phyloP scores from a whole-genome alignment of 2,888 invertebrate genomes.

The Oligia strigilis region DNA sequence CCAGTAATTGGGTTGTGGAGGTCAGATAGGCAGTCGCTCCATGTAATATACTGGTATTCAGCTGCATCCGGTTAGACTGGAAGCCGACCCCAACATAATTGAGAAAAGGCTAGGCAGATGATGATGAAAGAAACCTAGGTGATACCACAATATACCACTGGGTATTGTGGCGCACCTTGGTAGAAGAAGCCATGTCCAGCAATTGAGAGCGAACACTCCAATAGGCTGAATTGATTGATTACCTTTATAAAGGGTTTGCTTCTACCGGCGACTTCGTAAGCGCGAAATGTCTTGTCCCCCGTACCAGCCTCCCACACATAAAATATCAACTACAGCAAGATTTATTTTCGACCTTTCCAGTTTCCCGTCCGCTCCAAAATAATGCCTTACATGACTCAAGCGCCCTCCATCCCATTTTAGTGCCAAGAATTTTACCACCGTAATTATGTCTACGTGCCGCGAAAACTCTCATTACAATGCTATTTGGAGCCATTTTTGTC shows the following conservation, averaged over 20 bases:
- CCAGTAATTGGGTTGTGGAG: no score
- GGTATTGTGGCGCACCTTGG: background rate
- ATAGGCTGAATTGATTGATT: background rate
- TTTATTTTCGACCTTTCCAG: conserved; percentile 10
- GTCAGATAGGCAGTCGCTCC: no score
- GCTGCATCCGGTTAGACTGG: no score
- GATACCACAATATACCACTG: background rate
- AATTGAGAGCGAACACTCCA: background rate
- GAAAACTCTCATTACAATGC: conserved; percentile 34
- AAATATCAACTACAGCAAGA: background rate
- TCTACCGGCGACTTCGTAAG: no score
- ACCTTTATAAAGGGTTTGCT: background rate
- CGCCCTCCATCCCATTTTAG: conserved; percentile 19
- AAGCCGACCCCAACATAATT: no score
- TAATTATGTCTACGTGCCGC: conserved; percentile 37
- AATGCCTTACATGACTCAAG: conserved; percentile 20
- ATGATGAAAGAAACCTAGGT: background rate
- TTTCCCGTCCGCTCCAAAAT: conserved; percentile 3
- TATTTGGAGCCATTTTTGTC: conserved; percentile 36
- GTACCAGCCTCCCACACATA: no score
- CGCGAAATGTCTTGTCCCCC: no score
- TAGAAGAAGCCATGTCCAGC: background rate
- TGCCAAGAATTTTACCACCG: conserved; percentile 39
- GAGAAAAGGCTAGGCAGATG: no score
- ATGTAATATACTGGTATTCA: no score